Conservation (phyloP, 2,113 vertebrate genomes). For the Bostrychus sinensis region DNA sequence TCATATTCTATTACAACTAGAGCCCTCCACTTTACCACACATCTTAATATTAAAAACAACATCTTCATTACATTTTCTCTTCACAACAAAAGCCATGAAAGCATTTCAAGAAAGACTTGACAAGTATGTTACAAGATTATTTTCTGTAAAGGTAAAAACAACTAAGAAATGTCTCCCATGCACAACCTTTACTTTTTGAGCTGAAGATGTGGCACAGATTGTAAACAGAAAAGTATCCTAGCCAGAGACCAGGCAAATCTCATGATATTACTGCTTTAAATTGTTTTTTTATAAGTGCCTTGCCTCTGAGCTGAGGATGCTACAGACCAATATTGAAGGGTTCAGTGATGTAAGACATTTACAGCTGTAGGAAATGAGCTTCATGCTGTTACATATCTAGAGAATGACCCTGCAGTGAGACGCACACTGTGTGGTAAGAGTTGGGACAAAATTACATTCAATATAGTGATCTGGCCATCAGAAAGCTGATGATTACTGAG, state of each 20-base stretch:
- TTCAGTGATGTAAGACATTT: slow-evolving; percentile 39
- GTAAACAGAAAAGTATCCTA: slow-evolving; percentile 41
- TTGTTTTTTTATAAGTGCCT: slow-evolving; percentile 36
- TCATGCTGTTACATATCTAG: slow-evolving; percentile 32
- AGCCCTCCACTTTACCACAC: slow-evolving; percentile 15
- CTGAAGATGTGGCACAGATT: slow-evolving; percentile 31
- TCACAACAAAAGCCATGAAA: slow-evolving; percentile 41
- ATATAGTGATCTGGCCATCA: slow-evolving; percentile 33
- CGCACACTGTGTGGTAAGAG: slow-evolving; percentile 20
- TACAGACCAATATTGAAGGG: slow-evolving; percentile 34
- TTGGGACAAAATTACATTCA: slow-evolving; percentile 66
- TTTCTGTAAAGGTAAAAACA: slow-evolving; percentile 11
- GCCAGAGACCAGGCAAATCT: slow-evolving; percentile 36
- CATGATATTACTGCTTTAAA: slow-evolving; percentile 25
- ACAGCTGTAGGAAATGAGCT: slow-evolving; percentile 38
- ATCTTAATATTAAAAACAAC: slow-evolving; percentile 34
- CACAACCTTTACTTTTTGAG: slow-evolving; percentile 13
- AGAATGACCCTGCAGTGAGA: slow-evolving; percentile 26
- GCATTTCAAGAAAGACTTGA: slow-evolving; percentile 28
- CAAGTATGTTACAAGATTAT: slow-evolving; percentile 24
- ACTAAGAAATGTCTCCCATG: neutral
- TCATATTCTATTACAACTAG: slow-evolving; percentile 6
- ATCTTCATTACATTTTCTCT: slow-evolving; percentile 38
- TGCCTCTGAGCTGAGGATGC: slow-evolving; percentile 6
- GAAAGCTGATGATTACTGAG: slow-evolving; percentile 36